Evolutionary conservation across 2,113 vertebrate genomes (phyloP), one percentile per base, ranked within the genome.

Genomic region (Lepidothrix coronata): DNA sequence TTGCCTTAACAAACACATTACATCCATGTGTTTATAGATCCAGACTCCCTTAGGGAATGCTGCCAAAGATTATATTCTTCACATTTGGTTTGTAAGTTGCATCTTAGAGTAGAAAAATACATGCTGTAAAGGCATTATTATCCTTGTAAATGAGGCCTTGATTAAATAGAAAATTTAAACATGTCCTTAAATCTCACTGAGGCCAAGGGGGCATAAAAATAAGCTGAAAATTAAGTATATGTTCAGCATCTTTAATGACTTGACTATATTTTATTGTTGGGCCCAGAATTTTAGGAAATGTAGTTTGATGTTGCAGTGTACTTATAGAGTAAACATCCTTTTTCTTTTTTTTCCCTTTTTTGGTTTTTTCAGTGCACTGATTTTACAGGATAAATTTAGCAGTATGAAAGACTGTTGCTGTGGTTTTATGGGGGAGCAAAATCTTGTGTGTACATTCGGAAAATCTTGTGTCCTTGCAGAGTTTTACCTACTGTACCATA

Each of bases 11-110:
- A 88, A 93, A 58, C 1, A 24, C 79, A 94, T 91, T 96, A 79
- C 46, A 72, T 87, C 81, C 77, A 16, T 89, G 83, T 94, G 91
- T 92, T 94, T 97, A 91, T 95, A 93, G 95, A 95, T 94, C 91
- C 95, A 96, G 70, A 44, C 70, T 94, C 92, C 96, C 95, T 82
- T 39, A 91, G 95, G 94, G 86, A 94, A 82, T 76, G 66, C 89
- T 96, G 77, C 92, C 96, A 93, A 92, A 89, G 58, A 79, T 51
- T n/a, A 84, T 91, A 91, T 79, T 97, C 91, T 73, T 94, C 84
- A 79, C 66, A 33, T 91, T 95, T 76, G 54, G 15, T 72, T 86
- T 87, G 41, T 70, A 85, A 89, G 61, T 85, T 85, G 84, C 44
- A 24, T 85, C 67, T 89, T 73, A 48, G 28, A 46, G 73, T 75